A percentile compares a stretch with the other conserved stretches of the same genome.
phyloP scores from a whole-genome alignment of 2,888 invertebrate species.

The Timema cristinae region DNA sequence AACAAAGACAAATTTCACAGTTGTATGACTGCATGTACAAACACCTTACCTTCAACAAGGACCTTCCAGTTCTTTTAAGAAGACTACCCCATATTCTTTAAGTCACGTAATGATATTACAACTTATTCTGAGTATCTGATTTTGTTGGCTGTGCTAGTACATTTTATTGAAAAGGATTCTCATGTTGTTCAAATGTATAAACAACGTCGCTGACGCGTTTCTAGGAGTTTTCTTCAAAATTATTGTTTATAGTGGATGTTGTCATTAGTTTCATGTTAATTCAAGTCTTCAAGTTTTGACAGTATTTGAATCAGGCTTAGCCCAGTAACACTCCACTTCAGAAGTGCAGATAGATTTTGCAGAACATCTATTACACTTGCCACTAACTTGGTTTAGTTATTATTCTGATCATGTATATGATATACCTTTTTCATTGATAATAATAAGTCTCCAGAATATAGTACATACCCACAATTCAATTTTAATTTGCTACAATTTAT shows the following conservation, averaged over 20 bases:
- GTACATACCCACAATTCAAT: too few relatives aligned
- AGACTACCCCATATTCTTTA: not conserved
- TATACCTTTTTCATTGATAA: not conserved
- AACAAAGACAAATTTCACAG: constrained; percentile 2
- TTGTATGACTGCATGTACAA: constrained; percentile 2
- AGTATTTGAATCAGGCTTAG: not conserved
- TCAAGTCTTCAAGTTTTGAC: not conserved
- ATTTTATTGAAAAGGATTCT: constrained; percentile 7
- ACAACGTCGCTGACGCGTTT: too few relatives aligned
- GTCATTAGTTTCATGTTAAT: not conserved
- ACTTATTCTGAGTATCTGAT: constrained; percentile 4
- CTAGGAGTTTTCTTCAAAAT: too few relatives aligned
- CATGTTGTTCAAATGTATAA: too few relatives aligned
- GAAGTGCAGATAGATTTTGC: constrained; percentile 10
- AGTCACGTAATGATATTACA: constrained; percentile 5
- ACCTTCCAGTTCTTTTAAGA: not conserved
- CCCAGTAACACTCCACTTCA: not conserved
- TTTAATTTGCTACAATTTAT: too few relatives aligned
- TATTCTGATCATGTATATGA: constrained; percentile 5
- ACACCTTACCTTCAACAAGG: constrained; percentile 9
- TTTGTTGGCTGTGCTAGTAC: not conserved
- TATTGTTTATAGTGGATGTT: not conserved
- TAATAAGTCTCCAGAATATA: too few relatives aligned
- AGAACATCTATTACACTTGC: not conserved
- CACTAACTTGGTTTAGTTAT: not conserved